phyloP scores from a whole-genome alignment of 2,113 vertebrate species.

The Orcinus orca region DNA sequence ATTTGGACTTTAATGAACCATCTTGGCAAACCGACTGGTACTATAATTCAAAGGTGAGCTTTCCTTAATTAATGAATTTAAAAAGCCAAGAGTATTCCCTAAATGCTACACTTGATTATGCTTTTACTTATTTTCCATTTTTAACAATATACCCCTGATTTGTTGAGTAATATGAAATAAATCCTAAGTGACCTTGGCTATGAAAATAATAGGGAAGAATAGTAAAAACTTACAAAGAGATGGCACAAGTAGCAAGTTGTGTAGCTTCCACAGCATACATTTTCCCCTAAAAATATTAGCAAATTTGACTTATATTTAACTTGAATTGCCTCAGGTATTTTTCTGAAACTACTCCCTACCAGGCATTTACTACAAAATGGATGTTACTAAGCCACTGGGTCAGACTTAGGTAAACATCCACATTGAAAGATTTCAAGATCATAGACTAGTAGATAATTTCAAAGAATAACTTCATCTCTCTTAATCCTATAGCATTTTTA shows the following conservation, averaged over 20 bases:
- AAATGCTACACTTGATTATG: slow-evolving; percentile 63
- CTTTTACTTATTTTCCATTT: slow-evolving; percentile 63
- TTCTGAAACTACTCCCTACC: not conserved
- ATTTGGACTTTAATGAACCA: slow-evolving; percentile 94
- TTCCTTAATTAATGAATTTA: slow-evolving; percentile 82
- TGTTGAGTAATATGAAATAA: slow-evolving; percentile 44
- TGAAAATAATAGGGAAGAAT: slow-evolving; percentile 53
- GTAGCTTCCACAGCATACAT: not conserved
- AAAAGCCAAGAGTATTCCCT: slow-evolving; percentile 43
- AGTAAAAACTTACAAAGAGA: slow-evolving; percentile 64
- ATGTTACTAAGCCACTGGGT: not conserved
- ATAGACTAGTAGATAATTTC: not conserved
- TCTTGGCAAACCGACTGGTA: slow-evolving; percentile 83
- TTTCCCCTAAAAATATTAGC: not conserved
- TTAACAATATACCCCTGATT: slow-evolving; percentile 31
- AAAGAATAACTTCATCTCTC: not conserved
- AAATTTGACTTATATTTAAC: not conserved
- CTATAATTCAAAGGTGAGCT: slow-evolving; percentile 79
- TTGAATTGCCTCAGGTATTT: not conserved
- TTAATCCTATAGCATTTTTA: not conserved
- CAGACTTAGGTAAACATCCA: not conserved
- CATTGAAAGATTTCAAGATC: not conserved
- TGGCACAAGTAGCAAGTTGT: slow-evolving; percentile 34
- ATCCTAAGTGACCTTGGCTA: slow-evolving; percentile 69
- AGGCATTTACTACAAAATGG: not conserved